Percentiles rank a stretch among this genome's conserved stretches.
Evolutionary conservation across 92 coral and sea anemone species (phyloP).

Genomic region (Hydrozoanthus gracilis): DNA sequence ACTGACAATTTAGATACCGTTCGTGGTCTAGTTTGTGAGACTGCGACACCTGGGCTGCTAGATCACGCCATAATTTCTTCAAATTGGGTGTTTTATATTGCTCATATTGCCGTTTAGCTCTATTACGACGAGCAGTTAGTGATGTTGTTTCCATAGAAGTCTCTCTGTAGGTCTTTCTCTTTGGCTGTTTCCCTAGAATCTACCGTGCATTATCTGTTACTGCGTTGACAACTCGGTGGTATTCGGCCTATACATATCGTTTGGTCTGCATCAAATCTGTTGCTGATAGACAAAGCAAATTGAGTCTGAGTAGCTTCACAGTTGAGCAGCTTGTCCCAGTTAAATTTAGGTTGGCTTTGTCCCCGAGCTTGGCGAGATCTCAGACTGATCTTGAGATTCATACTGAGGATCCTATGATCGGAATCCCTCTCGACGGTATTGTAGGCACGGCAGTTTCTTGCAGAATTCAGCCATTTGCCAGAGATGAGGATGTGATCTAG

Average conservation of each 20-base stretch:
- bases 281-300: not conserved
- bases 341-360: not conserved
- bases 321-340: not conserved
- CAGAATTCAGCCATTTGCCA: not conserved
- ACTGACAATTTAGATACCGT: not conserved
- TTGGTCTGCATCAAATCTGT: not conserved
- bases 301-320: not conserved
- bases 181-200: not conserved
- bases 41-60: not conserved
- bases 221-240: not conserved
- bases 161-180: not conserved
- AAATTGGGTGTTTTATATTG: not conserved
- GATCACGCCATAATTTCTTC: not conserved
- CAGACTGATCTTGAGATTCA: conserved; percentile 6
- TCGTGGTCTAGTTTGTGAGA: not conserved
- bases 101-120: not conserved
- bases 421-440: not conserved
- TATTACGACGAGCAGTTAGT: not conserved
- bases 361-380: not conserved
- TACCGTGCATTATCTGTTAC: not conserved
- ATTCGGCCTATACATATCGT: not conserved
- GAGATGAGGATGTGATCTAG: not conserved
- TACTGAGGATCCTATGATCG: not conserved
- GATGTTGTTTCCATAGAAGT: conserved; percentile 1
- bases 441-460: not conserved